Evolutionary conservation across 2,888 invertebrate genomes (phyloP), one percentile per base, ranked within the genome.

Genomic region (Monochamus alternatus): DNA sequence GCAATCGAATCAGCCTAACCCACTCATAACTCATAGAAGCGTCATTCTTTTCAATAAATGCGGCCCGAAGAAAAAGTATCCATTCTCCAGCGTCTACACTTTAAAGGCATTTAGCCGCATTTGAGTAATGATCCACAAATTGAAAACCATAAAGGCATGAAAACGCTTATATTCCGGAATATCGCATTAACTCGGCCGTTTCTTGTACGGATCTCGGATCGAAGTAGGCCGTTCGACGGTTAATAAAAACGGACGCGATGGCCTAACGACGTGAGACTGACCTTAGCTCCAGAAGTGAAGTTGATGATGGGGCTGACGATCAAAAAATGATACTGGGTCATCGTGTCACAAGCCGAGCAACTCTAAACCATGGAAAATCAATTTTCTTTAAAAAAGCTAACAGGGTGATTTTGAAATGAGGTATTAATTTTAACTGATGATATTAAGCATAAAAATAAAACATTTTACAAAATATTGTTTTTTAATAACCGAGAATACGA

Each of bases 111-210:
- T 62, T 62, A 43, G 43, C 43, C 43, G 38, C 64, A 4, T 64
- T 64, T 64, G 64, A 64, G 47, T 44, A 64, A 64, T 64, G 64
- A 64, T 30, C 47, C 64, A 7, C 47, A 64, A 64, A 64, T 64
- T 51, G 47, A 64, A 64, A 47, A 44, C 47, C 47, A 64, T 47
- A 47, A 64, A 30, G 47, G 47, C 47, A 64, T 64, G 47, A 64
- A 64, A 64, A 64, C 44, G 64, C 64, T 47, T 64, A 64, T 64
- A 64, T 64, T 62, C 38, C 12, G n/a, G 62, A 38, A 62, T 62
- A 47, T 64, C 47, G 31, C 30, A 47, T 64, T 64, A 64, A 64
- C 30, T n/a, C 22, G 44, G 22, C 47, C 64, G 47, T 30, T 12
- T 64, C 47, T 64, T 47, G 64, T 64, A 43, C 43, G 14, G 43